Base-by-base conservation (phyloP, 2,797 vertebrate species). In the Anguilla megastoma region DNA sequence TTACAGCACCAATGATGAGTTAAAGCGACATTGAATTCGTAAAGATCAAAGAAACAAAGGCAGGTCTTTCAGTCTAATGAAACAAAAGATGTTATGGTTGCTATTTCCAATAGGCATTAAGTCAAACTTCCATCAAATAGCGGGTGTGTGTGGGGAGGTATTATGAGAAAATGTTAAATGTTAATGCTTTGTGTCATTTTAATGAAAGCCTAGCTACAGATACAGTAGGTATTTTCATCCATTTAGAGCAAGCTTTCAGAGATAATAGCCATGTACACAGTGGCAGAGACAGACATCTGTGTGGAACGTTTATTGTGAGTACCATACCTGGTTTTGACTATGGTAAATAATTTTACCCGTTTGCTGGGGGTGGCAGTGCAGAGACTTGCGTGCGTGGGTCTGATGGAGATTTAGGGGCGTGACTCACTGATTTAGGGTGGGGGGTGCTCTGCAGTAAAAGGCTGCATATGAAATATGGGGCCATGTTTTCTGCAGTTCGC, bases 331-430 rank as follows among this genome's bases (percentile, higher is more conserved):
- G 30, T 18, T 41, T 3, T 79, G 5, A 6, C 33, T 21, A 16
- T 79, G 74, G 74, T 45, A 36, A 79, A 79, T 21, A 18, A 2
- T 16, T 41, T 76, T 14, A 33, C 74, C 74, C 0, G 36, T 41
- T 79, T 5, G 1, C 98, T 96, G 90, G 98, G 99, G 90, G 98
- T 98, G 18, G 98, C 92, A 89, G 98, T 97, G 84, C 98, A 94
- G 54, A 56, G 52, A 18, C 10, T 50, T 1, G 54, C 66, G 54
- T 66, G 52, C 56, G 2, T 21, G 18, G 88, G 86, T 87, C 48
- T 86, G 79, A 86, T 79, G 48, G 41, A n/a, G 60, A 60, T 86
- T 33, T 41, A 69, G 33, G 36, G 85, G 36, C 60, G 60, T 33
- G 56, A 60, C 85, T 60, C 14, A 16, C 18, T 86, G 63, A 89